Evolutionary conservation across 2,888 invertebrate genomes (phyloP), one percentile per base, ranked within the genome.

Genomic region (Pterostichus madidus): DNA sequence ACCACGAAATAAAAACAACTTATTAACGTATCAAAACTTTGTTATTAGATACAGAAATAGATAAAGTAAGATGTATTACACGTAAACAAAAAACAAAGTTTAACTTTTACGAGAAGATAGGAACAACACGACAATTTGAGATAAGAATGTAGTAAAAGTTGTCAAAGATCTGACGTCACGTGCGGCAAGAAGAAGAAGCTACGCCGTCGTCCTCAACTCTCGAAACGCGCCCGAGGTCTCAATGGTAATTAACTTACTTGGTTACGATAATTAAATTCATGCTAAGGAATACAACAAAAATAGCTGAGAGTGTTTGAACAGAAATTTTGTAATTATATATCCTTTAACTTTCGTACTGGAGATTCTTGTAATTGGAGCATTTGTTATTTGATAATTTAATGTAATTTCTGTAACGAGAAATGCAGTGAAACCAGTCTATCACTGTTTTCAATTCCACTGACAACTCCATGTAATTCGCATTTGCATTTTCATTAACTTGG

Each of bases 191-290:
- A 71, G n/a, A 11, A 71, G 44, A 39, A 32, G 35, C 7, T 2
- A 71, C 24, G n/a, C 2, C n/a, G 44, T 24, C 24, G 24, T 24
- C 49, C 76, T 56, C 59, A 17, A 17, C 24, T 59, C 31, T 59
- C 17, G 31, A 56, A 79, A 39, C 5, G 5, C 82, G 85, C 86
- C 84, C 78, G 84, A 84, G 85, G 86, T 86, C 86, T 84, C 85
- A 85, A 84, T 84, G 39, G 86, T 87, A 88, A 88, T 88, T 88
- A 88, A 87, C 88, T 88, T 87, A 88, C 86, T 88, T 86, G 87
- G 87, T 88, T 88, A 86, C 87, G 87, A 88, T 89, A 88, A 89
- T 88, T 88, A 88, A 88, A 88, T 88, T 88, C 87, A 87, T 87
- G 87, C 87, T 86, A 87, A 87, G 87, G 87, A 87, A 87, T 87